Evolutionary conservation across 2,888 invertebrate genomes (phyloP).

Genomic region (Seira sanloemensis): DNA sequence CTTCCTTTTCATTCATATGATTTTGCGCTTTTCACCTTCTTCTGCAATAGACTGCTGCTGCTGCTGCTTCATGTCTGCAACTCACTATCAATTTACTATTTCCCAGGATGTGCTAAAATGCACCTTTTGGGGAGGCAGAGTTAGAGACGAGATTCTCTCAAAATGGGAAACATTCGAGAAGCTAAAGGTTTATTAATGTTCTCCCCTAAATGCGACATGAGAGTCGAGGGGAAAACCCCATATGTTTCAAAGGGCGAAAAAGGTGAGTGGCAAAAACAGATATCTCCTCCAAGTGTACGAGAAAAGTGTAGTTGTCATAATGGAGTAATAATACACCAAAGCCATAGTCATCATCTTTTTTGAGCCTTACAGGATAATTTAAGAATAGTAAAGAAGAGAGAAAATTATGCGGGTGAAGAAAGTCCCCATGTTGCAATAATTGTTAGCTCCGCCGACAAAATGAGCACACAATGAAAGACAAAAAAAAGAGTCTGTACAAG

Average conservation of each 20-base stretch:
- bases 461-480: too few relatives aligned
- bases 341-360: not conserved
- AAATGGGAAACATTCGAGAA: conserved; percentile 32
- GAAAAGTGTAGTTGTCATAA: conserved; percentile 21
- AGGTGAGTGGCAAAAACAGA: too few relatives aligned
- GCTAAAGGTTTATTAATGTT: conserved; percentile 37
- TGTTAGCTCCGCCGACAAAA: too few relatives aligned
- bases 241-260: not conserved
- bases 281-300: too few relatives aligned
- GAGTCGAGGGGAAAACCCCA: not conserved
- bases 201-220: conserved; percentile 11
- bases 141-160: conserved; percentile 33
- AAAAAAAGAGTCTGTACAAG: too few relatives aligned
- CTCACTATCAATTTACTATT: conserved; percentile 42
- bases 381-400: conserved; percentile 9
- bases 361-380: too few relatives aligned
- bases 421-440: conserved; percentile 47
- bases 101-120: conserved; percentile 50
- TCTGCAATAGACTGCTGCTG: not conserved
- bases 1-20: not conserved
- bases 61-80: not conserved
- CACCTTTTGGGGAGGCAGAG: conserved; percentile 45
- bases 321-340: conserved; percentile 47
- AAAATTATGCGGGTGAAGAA: conserved; percentile 48
- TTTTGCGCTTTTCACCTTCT: not conserved